Base-by-base conservation (phyloP, 2,797 vertebrate genomes). In the Lateolabrax maculatus region DNA sequence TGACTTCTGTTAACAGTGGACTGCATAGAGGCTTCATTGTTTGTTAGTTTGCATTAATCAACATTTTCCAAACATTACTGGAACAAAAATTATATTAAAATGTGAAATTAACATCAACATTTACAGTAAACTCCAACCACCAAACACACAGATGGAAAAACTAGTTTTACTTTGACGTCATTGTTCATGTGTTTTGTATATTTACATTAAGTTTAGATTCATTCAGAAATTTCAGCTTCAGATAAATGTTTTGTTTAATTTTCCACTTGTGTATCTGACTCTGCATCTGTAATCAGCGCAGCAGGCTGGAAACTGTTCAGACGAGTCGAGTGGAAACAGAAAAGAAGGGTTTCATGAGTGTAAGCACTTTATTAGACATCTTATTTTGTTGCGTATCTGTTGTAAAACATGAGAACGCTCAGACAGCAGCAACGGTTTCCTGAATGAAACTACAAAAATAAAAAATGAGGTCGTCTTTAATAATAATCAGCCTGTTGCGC, bases 141-240 rank as follows among this genome's bases (percentile, higher is more conserved):
- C 34, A 19, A 19, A 34, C 57, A 41, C 12, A 18, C 46, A 19
- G 43, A 18, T n/a, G 78, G 78, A 80, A 75, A 75, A n/a, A 37
- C 21, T 5, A 23, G 21, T 36, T 58, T 51, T 58, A 31, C 73
- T 48, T 2, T 69, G 64, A 69, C 36, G 46, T 48, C 36, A 29
- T 1, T 29, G 74, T 41, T 69, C 49, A 56, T 49, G 41, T 62
- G 16, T 10, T 18, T 37, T 15, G 16, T 2, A 19, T 15, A 49
- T 21, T 31, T 9, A 44, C 43, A 19, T 3, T 41, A 12, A 41
- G 19, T 58, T 36, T 7, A 23, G 21, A 37, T 44, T 53, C 55
- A 61, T 23, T 61, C 37, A 65, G 43, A 65, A 36, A 3, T 21
- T n/a, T 39, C 21, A 4, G 0, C 19, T 48, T 1, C 43, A 46